Percentiles rank a stretch among this genome's conserved stretches.
These are phyloP conservation scores for Tichodroma muraria DNA, from an alignment of 2,113 vertebrate species.

Conservation along the genomic window DNA sequence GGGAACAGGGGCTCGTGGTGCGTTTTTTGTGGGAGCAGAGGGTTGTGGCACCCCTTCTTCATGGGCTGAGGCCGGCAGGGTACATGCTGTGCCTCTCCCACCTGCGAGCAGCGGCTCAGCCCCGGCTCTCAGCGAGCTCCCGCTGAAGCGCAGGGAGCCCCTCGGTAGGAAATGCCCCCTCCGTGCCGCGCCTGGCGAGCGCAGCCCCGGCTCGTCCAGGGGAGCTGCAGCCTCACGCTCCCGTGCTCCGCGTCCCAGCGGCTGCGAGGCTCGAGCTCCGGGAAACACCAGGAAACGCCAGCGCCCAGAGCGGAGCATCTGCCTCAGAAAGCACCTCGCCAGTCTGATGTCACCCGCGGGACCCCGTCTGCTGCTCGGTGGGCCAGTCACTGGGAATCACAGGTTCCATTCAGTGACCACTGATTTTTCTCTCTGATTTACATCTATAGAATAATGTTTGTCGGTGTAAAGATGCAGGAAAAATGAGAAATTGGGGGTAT, in stretches of 20 bases:
- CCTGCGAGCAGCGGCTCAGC: background rate
- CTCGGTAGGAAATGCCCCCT: background rate
- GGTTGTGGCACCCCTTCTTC: rapidly evolving
- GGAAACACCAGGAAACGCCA: rapidly evolving
- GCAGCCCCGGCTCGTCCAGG: too few relatives aligned
- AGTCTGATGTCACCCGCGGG: rapidly evolving
- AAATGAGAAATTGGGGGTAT: background rate
- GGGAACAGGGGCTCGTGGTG: rapidly evolving
- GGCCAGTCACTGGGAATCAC: background rate
- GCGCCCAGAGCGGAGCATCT: rapidly evolving
- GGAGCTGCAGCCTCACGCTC: background rate
- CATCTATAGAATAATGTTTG: background rate
- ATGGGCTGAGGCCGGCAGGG: rapidly evolving
- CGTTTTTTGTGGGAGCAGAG: background rate
- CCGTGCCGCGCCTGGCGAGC: background rate
- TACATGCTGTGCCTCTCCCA: background rate
- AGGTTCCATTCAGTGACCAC: background rate
- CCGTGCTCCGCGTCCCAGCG: too few relatives aligned
- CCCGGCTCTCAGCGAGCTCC: background rate
- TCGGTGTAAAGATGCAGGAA: background rate
- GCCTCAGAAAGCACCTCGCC: rapidly evolving
- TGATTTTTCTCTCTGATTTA: background rate
- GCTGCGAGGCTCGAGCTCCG: background rate
- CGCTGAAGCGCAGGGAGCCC: background rate
- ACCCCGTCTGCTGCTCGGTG: rapidly evolving